Evolutionary conservation across 2,888 invertebrate genomes (phyloP).

Genomic region (Himalopsyche anomala): DNA sequence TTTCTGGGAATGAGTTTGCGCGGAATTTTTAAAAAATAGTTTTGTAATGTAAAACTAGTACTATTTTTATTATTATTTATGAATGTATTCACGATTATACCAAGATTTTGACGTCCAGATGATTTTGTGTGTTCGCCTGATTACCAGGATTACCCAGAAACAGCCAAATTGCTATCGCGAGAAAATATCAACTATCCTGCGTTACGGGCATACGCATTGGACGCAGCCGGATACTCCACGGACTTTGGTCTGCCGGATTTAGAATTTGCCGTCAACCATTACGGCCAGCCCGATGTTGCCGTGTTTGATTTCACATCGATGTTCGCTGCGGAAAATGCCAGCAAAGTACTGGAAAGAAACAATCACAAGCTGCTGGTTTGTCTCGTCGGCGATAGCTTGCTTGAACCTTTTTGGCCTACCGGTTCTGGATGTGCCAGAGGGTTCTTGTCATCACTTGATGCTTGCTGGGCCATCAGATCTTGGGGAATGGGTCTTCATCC

Average conservation of each 20-base stretch:
- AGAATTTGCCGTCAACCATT: slow-evolving; percentile 98
- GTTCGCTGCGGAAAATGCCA: slow-evolving; percentile 98
- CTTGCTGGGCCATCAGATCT: slow-evolving; percentile 94
- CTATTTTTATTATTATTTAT: not conserved
- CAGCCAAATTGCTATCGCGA: slow-evolving; percentile 88
- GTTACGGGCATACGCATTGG: slow-evolving; percentile 92
- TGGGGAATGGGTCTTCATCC: slow-evolving; percentile 86
- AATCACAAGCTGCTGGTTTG: slow-evolving; percentile 91
- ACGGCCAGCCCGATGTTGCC: slow-evolving; percentile 97
- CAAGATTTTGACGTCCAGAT: not conserved
- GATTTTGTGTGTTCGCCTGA: slow-evolving; percentile 49
- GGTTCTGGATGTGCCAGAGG: slow-evolving; percentile 99
- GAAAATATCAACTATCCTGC: slow-evolving; percentile 95
- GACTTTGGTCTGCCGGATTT: slow-evolving; percentile 89
- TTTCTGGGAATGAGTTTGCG: no score
- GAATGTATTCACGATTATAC: slow-evolving; percentile 1
- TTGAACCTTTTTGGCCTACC: slow-evolving; percentile 99
- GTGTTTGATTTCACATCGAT: slow-evolving; percentile 99
- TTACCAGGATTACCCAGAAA: slow-evolving; percentile 90
- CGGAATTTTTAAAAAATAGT: no score
- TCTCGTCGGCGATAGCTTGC: slow-evolving; percentile 95
- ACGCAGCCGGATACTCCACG: slow-evolving; percentile 96
- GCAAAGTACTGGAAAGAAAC: slow-evolving; percentile 81
- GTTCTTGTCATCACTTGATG: slow-evolving; percentile 96
- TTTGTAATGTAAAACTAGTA: no score